These are phyloP conservation scores for human (Homo sapiens) DNA, from an alignment of 2,113 vertebrate species.

Conservation along the genomic window DNA sequence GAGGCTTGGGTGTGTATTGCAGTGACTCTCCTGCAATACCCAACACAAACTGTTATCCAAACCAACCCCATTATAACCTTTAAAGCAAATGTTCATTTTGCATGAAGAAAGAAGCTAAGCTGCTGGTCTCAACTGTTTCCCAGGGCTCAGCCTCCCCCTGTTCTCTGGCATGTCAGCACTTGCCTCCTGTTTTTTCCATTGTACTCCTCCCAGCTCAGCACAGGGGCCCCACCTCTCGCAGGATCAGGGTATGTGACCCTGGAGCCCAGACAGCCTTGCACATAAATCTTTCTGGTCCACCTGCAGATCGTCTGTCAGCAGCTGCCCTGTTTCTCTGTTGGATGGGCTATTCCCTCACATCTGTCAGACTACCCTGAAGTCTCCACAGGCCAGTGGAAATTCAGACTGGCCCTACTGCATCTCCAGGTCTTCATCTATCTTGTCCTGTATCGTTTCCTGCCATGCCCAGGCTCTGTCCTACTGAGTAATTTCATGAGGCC, in stretches of 20 bases:
- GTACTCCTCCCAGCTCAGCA: background rate
- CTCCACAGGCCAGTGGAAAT: background rate
- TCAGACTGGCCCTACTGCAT: background rate
- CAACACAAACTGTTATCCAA: background rate
- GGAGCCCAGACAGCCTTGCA: conserved; percentile 47
- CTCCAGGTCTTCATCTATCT: background rate
- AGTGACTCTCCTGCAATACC: background rate
- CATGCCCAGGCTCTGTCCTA: background rate
- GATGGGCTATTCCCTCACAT: conserved; percentile 23
- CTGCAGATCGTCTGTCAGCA: conserved; percentile 71
- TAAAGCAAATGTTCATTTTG: background rate
- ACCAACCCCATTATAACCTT: background rate
- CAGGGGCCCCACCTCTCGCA: conserved; percentile 49
- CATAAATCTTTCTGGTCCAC: conserved; percentile 69
- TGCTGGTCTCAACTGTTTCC: background rate
- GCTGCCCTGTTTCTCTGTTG: background rate
- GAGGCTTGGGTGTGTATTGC: background rate
- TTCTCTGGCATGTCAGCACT: conserved; percentile 46
- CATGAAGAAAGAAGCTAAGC: conserved; percentile 26
- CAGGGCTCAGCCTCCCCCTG: background rate
- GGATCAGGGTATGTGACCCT: conserved; percentile 59
- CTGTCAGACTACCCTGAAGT: background rate
- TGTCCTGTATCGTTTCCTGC: background rate
- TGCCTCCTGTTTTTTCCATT: conserved; percentile 66
- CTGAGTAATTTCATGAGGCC: background rate